Evolutionary conservation across 2,888 invertebrate species (phyloP).

Genomic region (Eupithecia subumbrata): DNA sequence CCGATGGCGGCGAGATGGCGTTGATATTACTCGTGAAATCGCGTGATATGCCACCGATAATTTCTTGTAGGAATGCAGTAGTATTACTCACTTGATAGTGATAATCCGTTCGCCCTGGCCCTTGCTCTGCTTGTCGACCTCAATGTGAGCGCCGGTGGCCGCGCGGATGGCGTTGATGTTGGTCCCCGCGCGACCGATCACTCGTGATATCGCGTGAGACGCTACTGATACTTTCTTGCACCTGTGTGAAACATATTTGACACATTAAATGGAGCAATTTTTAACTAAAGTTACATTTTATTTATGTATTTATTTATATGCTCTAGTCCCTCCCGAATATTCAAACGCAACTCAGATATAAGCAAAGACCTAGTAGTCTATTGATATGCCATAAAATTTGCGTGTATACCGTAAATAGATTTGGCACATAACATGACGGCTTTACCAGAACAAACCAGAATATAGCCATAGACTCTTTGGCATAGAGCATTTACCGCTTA

Average conservation of each 20-base stretch:
- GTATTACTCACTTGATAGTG: constrained; percentile 91
- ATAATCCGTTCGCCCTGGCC: constrained; percentile 97
- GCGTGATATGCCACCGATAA: background rate
- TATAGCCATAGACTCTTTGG: too few species aligned
- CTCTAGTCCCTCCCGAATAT: too few species aligned
- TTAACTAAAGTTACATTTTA: background rate
- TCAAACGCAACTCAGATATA: too few species aligned
- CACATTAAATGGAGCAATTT: background rate
- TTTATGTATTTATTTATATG: too few species aligned
- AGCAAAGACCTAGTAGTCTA: too few species aligned
- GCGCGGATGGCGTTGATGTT: constrained; percentile 99
- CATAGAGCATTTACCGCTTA: too few species aligned
- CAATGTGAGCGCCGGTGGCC: constrained; percentile 98
- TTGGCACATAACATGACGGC: too few species aligned
- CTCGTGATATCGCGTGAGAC: constrained; percentile 96
- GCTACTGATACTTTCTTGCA: constrained; percentile 97
- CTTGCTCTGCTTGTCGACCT: constrained; percentile 98
- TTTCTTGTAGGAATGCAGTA: background rate
- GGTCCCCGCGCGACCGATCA: constrained; percentile 98
- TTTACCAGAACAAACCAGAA: too few species aligned
- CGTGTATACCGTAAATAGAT: too few species aligned
- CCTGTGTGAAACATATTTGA: constrained; percentile 60
- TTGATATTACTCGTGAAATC: background rate
- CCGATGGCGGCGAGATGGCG: too few species aligned
- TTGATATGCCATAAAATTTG: too few species aligned